Base-by-base conservation (phyloP, 30 jellyfish, hydroid and myxozoan species). In the Turritopsis dohrnii region DNA sequence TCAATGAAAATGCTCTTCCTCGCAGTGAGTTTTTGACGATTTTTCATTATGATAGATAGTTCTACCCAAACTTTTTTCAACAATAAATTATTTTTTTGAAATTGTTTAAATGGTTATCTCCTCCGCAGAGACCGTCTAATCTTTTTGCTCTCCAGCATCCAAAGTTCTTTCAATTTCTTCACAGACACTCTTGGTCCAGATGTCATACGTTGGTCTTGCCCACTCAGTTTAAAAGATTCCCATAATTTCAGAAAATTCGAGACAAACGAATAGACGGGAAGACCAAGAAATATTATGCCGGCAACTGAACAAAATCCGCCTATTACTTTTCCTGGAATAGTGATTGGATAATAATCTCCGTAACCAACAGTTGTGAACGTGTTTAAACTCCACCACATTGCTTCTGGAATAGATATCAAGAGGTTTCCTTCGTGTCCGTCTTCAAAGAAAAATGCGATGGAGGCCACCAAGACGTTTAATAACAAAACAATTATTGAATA, bases 291-390 rank as follows among this genome's bases (percentile, higher is more conserved):
- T 16, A 90, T 75, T 54, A 90, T 86, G 0, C 97, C 97, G 79
- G 86, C 54, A 27, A 90, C 73, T 8, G 97, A 85, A 66, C 86
- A 85, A 52, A 86, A 52, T 1, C 89, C 95, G 8, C 97, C 97
- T 18, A 90, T 19, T 8, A 85, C 71, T 85, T 83, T 90, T 16
- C 97, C 97, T 7, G 86, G 28, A 3, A 74, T 71, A 16, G 97
- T 90, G 16, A 75, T 79, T 1, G 97, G 97, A 71, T 90, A 90
- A 1, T 88, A 54, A 77, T 90, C 97, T 52, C 97, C 97, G 41
- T 90, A 90, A 19, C 97, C 97, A 27, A 90, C 97, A 0, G 97
- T 90, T 16, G 97, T 90, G 17, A 90, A 53, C 52, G 97, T 90
- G 66, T 90, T 90, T 0, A 90, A 80, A 29, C 95, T 79, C 97